phyloP scores from a whole-genome alignment of 2,113 vertebrate genomes.

The Oreamnos americanus region DNA sequence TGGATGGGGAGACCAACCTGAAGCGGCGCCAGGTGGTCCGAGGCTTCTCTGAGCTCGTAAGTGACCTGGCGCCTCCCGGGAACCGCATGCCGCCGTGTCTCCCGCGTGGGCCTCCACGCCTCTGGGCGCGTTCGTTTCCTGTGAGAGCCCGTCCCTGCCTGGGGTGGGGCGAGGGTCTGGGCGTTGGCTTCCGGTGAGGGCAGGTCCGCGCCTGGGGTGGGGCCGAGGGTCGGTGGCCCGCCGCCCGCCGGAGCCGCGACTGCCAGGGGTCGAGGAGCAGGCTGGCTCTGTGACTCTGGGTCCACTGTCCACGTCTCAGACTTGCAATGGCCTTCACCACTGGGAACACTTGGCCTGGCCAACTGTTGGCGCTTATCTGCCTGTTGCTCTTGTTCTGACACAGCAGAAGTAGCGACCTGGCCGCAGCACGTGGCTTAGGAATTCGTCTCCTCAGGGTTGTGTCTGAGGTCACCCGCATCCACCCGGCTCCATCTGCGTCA shows the following conservation, averaged over 20 bases:
- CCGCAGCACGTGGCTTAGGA: background rate
- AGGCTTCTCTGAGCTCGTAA: slow-evolving; percentile 93
- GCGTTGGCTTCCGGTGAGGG: too few species aligned
- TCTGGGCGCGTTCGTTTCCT: fast-evolving
- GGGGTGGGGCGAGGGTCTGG: too few species aligned
- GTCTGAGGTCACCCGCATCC: background rate
- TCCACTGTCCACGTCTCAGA: background rate
- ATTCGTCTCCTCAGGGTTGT: background rate
- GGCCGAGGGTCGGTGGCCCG: too few species aligned
- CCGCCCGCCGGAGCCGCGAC: fast-evolving
- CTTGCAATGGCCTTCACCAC: background rate
- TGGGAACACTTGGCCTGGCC: background rate
- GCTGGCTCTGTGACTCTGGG: background rate
- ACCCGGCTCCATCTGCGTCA: background rate
- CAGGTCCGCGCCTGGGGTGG: too few species aligned
- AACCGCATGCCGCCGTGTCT: fast-evolving
- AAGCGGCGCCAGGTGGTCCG: slow-evolving; percentile 95
- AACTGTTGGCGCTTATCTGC: background rate
- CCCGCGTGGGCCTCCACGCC: fast-evolving
- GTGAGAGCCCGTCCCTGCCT: background rate
- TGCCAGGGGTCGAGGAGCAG: background rate
- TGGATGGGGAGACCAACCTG: slow-evolving; percentile 98
- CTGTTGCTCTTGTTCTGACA: background rate
- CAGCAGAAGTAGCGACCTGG: background rate
- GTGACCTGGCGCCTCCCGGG: slow-evolving; percentile 18